Percentiles rank a stretch among this genome's conserved stretches.
Conservation (phyloP, 2,888 invertebrate species). For the Papilio elwesi region DNA sequence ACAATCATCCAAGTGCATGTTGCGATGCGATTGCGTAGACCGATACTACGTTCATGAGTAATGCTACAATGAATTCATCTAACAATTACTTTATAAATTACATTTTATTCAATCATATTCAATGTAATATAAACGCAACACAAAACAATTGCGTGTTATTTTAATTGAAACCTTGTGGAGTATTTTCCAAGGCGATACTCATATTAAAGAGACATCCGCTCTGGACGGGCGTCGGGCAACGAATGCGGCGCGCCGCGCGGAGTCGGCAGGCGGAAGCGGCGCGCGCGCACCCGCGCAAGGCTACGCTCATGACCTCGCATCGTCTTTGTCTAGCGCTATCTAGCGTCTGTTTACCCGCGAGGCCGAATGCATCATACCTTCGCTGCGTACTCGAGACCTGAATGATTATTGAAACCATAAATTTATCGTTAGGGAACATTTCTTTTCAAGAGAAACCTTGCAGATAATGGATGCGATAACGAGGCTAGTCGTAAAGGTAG, state of each 20-base stretch:
- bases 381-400: conserved; percentile 68
- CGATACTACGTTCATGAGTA: conserved; percentile 50
- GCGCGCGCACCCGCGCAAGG: conserved; percentile 81
- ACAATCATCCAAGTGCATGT: conserved; percentile 28
- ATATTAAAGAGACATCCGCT: conserved; percentile 50
- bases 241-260: conserved; percentile 54
- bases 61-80: conserved; percentile 36
- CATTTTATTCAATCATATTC: not conserved
- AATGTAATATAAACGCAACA: conserved; percentile 1
- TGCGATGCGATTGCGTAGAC: conserved; percentile 54
- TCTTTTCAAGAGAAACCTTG: conserved; percentile 62
- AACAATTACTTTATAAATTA: conserved; percentile 1
- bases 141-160: conserved; percentile 24
- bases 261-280: conserved; percentile 79
- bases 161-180: conserved; percentile 33
- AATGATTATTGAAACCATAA: conserved; percentile 67
- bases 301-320: conserved; percentile 83
- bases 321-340: conserved; percentile 84
- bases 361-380: conserved; percentile 82
- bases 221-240: conserved; percentile 57
- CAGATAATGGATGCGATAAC: conserved; percentile 61
- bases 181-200: conserved; percentile 21
- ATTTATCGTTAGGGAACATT: conserved; percentile 60
- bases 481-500: conserved; percentile 46
- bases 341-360: conserved; percentile 81